Base-by-base conservation (phyloP, 2,888 invertebrate species). In the Pachymerium ferrugineum region DNA sequence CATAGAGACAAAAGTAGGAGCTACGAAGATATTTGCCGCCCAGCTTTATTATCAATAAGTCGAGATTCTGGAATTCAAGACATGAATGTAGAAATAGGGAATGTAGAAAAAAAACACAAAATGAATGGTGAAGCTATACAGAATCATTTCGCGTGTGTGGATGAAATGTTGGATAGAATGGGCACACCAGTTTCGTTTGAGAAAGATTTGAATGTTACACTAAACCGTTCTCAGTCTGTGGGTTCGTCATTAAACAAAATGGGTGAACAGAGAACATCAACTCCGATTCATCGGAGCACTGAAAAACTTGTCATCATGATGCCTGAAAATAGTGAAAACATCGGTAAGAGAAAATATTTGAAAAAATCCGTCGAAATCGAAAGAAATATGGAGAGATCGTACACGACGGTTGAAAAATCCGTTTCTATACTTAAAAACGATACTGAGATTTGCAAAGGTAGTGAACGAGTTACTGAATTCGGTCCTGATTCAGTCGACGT, bases 341-440 rank as follows among this genome's bases (percentile, higher is more conserved):
- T 31, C 14, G 70, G 31, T 22, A 70, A 33, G 30, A 70, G 31
- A 31, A 30, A 70, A 16, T 72, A 72, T 16, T 22, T 72, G 14
- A 72, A 72, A 38, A 72, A 42, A 25, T 72, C 72, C 3, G 38
- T 72, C 1, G 72, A 72, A 42, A 28, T 72, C 8, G 38, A 38
- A 19, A 6, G 30, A 3, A 35, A 42, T 28, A 5, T 38, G 38
- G 28, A 72, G 12, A 6, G 38, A 30, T 19, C 38, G 3, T 22
- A 38, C 14, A 72, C 42, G 25, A 72, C 12, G 10, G 14, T 72
- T 42, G 42, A 42, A 25, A 72, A 72, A 42, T 42, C 72, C 22
- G 25, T 72, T 3, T 16, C 72, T 25, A 12, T 72, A 2, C 12
- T 42, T 2, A 30, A 72, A 19, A 72, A 72, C 38, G 25, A 25